Percentiles rank a stretch among this genome's conserved stretches.
Evolutionary conservation across 2,797 vertebrate genomes (phyloP).

Genomic region (Liasis olivaceus): DNA sequence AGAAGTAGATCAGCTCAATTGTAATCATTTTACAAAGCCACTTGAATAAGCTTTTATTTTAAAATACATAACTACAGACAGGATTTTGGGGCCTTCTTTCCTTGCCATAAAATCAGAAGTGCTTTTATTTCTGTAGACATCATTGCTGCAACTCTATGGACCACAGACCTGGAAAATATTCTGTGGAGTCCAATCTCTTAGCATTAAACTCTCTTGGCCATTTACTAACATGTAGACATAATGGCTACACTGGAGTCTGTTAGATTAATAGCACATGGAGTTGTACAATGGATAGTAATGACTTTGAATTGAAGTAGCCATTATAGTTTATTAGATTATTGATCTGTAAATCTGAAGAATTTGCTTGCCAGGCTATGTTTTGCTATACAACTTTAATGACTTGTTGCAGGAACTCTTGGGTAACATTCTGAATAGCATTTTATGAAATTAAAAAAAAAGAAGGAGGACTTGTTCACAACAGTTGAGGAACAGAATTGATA

Average conservation of each 20-base stretch:
- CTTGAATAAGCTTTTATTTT: slow-evolving; percentile 9
- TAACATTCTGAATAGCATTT: background rate
- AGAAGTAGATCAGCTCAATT: slow-evolving; percentile 6
- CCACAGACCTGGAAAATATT: slow-evolving; percentile 21
- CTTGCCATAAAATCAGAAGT: slow-evolving; percentile 20
- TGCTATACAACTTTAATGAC: slow-evolving; percentile 11
- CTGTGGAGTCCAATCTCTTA: slow-evolving; percentile 39
- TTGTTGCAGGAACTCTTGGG: background rate
- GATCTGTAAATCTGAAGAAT: slow-evolving; percentile 47
- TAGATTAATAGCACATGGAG: slow-evolving; percentile 34
- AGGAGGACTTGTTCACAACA: background rate
- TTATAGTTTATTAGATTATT: slow-evolving; percentile 53
- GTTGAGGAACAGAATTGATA: background rate
- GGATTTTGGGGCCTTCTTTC: background rate
- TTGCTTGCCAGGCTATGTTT: slow-evolving; percentile 25
- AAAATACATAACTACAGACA: slow-evolving; percentile 10
- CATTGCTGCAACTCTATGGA: slow-evolving; percentile 1
- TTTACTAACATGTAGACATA: slow-evolving; percentile 47
- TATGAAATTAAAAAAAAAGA: slow-evolving; percentile 9
- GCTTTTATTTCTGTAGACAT: slow-evolving; percentile 35
- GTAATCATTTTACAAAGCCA: slow-evolving; percentile 23
- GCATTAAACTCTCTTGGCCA: slow-evolving; percentile 10
- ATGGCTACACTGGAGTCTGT: slow-evolving; percentile 41
- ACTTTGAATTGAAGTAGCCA: slow-evolving; percentile 52
- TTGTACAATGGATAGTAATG: slow-evolving; percentile 43